phyloP scores from a whole-genome alignment of 2,797 vertebrate species.

The Gymnodraco acuticeps region DNA sequence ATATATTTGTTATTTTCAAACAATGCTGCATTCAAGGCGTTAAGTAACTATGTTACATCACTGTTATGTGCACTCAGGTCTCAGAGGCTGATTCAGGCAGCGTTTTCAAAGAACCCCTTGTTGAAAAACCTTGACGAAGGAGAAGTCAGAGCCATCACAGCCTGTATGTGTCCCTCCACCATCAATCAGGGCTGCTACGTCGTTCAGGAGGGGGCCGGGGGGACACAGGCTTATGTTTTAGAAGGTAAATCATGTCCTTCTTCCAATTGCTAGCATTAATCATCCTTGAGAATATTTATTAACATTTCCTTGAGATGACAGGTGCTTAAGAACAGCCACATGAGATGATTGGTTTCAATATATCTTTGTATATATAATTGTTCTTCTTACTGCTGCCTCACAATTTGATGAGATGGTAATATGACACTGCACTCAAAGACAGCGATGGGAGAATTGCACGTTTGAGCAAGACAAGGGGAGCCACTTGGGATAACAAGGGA shows the following conservation, averaged over 20 bases:
- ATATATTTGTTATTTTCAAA: conserved; percentile 10
- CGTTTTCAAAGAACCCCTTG: conserved; percentile 81
- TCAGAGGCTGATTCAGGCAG: conserved; percentile 75
- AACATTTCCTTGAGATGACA: conserved; percentile 27
- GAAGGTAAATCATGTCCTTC: conserved; percentile 78
- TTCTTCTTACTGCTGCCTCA: conserved; percentile 7
- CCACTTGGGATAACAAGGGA: conserved; percentile 26
- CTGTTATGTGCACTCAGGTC: conserved; percentile 69
- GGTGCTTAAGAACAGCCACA: conserved; percentile 8
- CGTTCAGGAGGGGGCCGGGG: conserved; percentile 80
- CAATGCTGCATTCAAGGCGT: conserved; percentile 16
- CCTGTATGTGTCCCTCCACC: conserved; percentile 75
- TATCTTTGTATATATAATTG: conserved; percentile 5
- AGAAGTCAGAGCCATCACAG: conserved; percentile 77
- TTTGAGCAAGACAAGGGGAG: conserved; percentile 19
- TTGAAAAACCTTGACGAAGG: conserved; percentile 81
- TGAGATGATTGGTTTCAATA: conserved; percentile 15
- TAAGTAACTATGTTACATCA: conserved; percentile 24
- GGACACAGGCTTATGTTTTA: conserved; percentile 81
- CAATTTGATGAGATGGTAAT: conserved; percentile 25
- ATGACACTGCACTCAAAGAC: conserved; percentile 15
- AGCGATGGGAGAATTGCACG: conserved; percentile 26
- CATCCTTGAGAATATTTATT: conserved; percentile 18
- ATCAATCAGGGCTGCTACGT: conserved; percentile 77
- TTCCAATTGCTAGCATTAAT: conserved; percentile 27